These are phyloP conservation scores for Piaya cayana DNA, from an alignment of 2,113 vertebrate species.

Conservation along the genomic window DNA sequence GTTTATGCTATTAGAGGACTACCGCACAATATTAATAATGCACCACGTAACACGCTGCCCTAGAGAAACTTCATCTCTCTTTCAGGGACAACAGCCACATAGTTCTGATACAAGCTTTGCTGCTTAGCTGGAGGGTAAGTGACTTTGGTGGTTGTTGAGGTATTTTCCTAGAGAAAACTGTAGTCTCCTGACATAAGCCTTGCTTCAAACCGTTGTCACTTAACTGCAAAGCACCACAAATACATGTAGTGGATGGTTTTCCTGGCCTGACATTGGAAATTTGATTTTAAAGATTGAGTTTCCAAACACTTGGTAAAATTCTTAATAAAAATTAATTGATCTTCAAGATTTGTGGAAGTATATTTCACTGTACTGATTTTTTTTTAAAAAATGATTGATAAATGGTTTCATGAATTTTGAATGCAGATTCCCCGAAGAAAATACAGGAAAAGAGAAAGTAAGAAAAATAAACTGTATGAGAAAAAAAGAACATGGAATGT, in stretches of 20 bases:
- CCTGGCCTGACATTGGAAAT: not conserved
- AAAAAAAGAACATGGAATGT: not conserved
- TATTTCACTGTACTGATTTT: not conserved
- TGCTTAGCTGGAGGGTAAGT: conserved; percentile 56
- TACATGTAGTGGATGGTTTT: not conserved
- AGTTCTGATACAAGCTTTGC: conserved; percentile 10
- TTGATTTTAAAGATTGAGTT: not conserved
- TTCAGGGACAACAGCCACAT: not conserved
- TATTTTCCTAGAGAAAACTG: not conserved
- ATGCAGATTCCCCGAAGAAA: not conserved
- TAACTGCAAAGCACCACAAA: not conserved
- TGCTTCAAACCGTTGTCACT: not conserved
- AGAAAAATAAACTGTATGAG: not conserved
- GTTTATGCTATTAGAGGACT: conserved; percentile 46
- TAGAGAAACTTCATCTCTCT: conserved; percentile 33
- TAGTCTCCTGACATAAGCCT: not conserved
- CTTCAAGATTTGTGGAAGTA: not conserved
- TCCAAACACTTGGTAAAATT: not conserved
- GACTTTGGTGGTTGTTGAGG: conserved; percentile 17
- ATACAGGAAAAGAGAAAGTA: not conserved
- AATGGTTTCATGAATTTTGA: not conserved
- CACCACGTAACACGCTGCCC: not conserved
- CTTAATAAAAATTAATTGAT: not conserved
- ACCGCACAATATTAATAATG: conserved; percentile 53
- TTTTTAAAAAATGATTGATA: not conserved